Base-by-base conservation (phyloP, 2,113 vertebrate genomes). In the Xiphorhynchus elegans region DNA sequence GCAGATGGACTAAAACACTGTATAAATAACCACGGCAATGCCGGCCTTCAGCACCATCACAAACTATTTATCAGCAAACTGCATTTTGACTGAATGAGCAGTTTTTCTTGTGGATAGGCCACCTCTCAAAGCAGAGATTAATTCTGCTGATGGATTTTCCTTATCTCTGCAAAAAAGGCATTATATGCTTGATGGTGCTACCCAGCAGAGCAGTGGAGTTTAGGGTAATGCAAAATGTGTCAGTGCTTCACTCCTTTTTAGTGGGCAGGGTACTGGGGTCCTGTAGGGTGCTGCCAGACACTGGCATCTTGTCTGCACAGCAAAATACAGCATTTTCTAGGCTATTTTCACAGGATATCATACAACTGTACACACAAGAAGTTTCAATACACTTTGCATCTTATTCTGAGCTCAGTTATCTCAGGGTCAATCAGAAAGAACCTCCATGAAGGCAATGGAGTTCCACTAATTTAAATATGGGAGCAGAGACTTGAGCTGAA, bases 91-190 rank as follows among this genome's bases (percentile, higher is more conserved):
- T 44, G 84, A 94, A 89, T 0, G 18, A 96, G 88, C 87, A 84
- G 95, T 75, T 69, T 52, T 84, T 33, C 82, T 89, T 44, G 42
- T 14, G 23, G 78, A 89, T 24, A 72, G 59, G 83, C 63, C 68
- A 72, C 55, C 42, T 92, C 87, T 93, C 37, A 5, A 85, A 97
- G 94, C 69, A 85, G 62, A 95, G 81, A 92, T 93, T 89, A 83
- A 92, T 93, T 92, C 95, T 82, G 21, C 68, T 95, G 93, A 90
- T 95, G 94, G 72, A 26, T 96, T 96, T 96, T 91, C 95, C 97
- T 90, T 93, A 78, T 84, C 78, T 95, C 93, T 70, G 74, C 75
- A 78, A 73, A 74, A 92, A 95, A 95, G 82, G 52, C 77, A 70
- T 70, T 50, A 17, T 35, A 9, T 42, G 24, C 75, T 68, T 44